phyloP scores from a whole-genome alignment of 2,888 invertebrate species.

The Tridacna crocea region DNA sequence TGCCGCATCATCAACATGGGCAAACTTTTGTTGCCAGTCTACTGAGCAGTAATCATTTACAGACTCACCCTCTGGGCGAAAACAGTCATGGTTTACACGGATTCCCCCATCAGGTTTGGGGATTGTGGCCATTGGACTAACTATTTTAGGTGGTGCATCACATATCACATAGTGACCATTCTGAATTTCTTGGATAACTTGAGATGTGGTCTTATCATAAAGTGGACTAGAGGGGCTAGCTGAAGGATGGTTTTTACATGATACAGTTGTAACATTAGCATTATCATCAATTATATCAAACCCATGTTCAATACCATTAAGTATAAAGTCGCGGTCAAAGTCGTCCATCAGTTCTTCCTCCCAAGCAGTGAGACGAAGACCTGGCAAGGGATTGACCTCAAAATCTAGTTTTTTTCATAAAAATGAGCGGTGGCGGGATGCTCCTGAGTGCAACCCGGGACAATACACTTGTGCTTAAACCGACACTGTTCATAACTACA shows the following conservation, averaged over 20 bases:
- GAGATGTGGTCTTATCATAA: neutral
- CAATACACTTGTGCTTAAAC: neutral
- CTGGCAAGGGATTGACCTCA: neutral
- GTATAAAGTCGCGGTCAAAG: neutral
- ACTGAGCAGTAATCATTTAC: neutral
- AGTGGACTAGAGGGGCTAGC: neutral
- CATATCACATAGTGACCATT: neutral
- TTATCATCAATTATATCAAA: slow-evolving; percentile 4
- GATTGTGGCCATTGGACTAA: neutral
- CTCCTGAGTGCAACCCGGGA: neutral
- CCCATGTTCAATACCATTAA: neutral
- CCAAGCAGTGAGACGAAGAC: slow-evolving; percentile 21
- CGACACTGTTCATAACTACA: neutral
- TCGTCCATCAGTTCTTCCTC: neutral
- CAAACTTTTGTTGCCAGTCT: neutral
- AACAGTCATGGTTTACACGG: slow-evolving; percentile 7
- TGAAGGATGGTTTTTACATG: neutral
- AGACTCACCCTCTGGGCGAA: neutral
- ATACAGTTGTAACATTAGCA: neutral
- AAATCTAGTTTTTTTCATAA: neutral
- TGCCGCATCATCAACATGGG: neutral
- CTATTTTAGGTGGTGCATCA: neutral
- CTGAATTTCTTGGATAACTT: neutral
- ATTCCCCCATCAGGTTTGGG: neutral
- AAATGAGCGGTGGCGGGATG: neutral